Evolutionary conservation across 2,113 vertebrate genomes (phyloP).

Genomic region (Lophochroa leadbeateri): DNA sequence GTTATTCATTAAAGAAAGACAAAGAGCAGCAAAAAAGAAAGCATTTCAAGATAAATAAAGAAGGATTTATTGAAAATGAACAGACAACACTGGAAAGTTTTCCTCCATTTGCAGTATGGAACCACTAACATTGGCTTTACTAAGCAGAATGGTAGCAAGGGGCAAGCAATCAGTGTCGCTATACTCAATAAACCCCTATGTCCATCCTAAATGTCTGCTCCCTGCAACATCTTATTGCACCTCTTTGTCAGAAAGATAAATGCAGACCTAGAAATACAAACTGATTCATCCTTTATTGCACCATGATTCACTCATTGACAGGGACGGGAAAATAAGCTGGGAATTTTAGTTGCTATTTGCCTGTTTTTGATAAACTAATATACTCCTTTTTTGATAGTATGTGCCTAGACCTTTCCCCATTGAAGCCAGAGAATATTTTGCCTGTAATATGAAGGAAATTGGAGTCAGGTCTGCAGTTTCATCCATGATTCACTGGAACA

Average conservation of each 20-base stretch:
- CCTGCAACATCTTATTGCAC: background rate
- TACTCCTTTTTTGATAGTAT: background rate
- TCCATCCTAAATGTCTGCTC: background rate
- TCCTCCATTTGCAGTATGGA: background rate
- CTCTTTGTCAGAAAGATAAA: background rate
- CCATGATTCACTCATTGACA: background rate
- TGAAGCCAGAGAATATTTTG: background rate
- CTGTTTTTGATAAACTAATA: background rate
- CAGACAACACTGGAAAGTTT: background rate
- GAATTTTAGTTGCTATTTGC: background rate
- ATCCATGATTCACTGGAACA: background rate
- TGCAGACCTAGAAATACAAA: background rate
- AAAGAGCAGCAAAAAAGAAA: background rate
- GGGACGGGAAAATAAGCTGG: background rate
- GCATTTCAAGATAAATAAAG: background rate
- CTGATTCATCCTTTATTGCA: background rate
- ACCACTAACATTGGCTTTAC: background rate
- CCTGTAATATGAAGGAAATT: background rate
- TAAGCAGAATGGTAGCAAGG: background rate
- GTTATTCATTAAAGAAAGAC: background rate
- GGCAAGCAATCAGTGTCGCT: background rate
- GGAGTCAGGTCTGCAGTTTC: background rate
- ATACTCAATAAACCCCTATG: background rate
- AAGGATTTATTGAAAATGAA: background rate
- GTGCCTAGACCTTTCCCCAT: background rate